Evolutionary conservation across 2,113 vertebrate species (phyloP).

Genomic region (Neotoma lepida): DNA sequence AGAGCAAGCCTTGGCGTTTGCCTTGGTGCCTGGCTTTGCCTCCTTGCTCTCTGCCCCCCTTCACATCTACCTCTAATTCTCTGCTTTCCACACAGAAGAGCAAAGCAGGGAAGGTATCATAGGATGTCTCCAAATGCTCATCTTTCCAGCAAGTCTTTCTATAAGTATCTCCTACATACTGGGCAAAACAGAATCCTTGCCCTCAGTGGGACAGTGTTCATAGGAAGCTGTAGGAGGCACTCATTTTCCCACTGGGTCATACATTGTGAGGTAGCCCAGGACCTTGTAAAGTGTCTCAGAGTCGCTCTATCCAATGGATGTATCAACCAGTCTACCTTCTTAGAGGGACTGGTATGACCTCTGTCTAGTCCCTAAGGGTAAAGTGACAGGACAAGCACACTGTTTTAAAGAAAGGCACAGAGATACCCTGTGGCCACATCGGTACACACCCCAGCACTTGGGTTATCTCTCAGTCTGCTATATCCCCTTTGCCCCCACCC

Average conservation of each 20-base stretch:
- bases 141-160: not conserved
- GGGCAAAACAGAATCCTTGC: not conserved
- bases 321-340: not conserved
- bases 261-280: not conserved
- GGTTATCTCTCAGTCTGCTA: slow-evolving; percentile 36
- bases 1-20: accelerated
- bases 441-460: accelerated
- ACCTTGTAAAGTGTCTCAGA: not conserved
- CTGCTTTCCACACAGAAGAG: not conserved
- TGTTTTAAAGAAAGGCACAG: not conserved
- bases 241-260: not conserved
- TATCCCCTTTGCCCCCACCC: not conserved
- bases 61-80: too few species aligned
- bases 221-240: not conserved
- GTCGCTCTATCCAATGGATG: not conserved
- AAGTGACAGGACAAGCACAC: not conserved
- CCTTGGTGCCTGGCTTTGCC: not conserved
- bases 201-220: too few species aligned
- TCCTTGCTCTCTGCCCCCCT: not conserved
- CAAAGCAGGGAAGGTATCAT: not conserved
- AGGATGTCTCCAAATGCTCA: not conserved
- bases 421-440: not conserved
- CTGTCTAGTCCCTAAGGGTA: not conserved
- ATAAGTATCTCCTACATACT: accelerated
- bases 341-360: not conserved